Evolutionary conservation across 53 echinoderm and acorn worm genomes (phyloP), one percentile per base, ranked within the genome.

Genomic region (Arbacia lixula): DNA sequence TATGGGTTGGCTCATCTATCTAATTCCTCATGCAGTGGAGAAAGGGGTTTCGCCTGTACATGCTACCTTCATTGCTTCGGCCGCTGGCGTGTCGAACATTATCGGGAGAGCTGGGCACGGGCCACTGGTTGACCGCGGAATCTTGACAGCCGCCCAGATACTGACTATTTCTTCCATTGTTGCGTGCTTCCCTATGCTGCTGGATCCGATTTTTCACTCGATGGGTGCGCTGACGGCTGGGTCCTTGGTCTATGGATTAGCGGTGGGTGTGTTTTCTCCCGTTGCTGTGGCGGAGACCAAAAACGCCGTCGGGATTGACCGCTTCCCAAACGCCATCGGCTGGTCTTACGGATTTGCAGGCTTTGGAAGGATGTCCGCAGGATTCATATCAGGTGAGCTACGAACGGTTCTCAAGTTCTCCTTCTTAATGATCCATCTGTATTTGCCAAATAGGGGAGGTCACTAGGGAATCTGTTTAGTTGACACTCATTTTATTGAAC

Each of bases 301-400:
- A 56, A 85, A 95, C 25, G 61, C 88, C 1, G 86, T 92, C 3
- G 85, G 88, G 2, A 54, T 90, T 2, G 86, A 87, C 1, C 86
- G 85, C 21, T 88, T 95, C 14, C 86, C 95, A 31, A 95, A 95
- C 51, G 95, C 95, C 3, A 60, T 95, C 3, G 95, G 95, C 2
- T 95, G 95, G 95, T 95, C 95, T 1, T 95, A 95, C 60, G 95
- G 95, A 3, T 95, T 95, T 65, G 95, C 95, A 49, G 95, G 95
- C 6, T 83, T 95, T 6, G 95, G 95, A 12, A 27, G 95, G 11
- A 95, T 95, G 95, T 43, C 89, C 8, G 95, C 95, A n/a, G 95
- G 92, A 3, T 95, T 95, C 28, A 36, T 95, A 14, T 92, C 95
- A 88, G 95, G 95, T 95, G 52, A 8, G 46, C 32, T 21, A 16